phyloP scores from a whole-genome alignment of 2,797 vertebrate genomes.

The Sebastes jordani region DNA sequence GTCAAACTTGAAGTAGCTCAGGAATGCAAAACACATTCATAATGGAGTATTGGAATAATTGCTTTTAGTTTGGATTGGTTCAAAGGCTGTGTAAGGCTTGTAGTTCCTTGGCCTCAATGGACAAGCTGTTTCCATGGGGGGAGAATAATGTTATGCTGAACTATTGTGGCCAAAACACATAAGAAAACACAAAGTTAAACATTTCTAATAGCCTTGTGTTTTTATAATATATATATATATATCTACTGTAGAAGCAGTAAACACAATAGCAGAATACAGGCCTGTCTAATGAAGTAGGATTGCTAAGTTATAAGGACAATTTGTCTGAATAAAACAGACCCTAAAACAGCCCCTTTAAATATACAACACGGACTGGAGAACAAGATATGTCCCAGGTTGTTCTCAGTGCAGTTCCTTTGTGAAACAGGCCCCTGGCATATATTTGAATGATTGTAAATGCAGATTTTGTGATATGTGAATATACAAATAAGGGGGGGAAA shows the following conservation, averaged over 20 bases:
- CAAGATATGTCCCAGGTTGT: neutral
- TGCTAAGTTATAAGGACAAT: neutral
- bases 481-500: neutral
- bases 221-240: no score
- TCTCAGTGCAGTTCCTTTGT: neutral
- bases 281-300: neutral
- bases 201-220: neutral
- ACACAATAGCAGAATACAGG: neutral
- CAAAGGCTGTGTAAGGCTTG: neutral
- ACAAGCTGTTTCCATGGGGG: neutral
- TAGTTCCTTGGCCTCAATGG: neutral
- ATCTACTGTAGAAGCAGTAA: neutral
- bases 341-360: neutral
- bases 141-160: neutral
- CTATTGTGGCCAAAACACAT: constrained; percentile 1
- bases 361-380: neutral
- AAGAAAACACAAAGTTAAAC: neutral
- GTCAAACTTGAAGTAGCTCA: neutral
- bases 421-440: neutral
- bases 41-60: neutral
- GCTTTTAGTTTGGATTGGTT: neutral
- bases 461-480: neutral
- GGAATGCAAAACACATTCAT: constrained; percentile 11
- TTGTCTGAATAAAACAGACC: neutral
- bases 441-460: neutral